phyloP scores from a whole-genome alignment of 2,888 invertebrate species.

The Timema cristinae region DNA sequence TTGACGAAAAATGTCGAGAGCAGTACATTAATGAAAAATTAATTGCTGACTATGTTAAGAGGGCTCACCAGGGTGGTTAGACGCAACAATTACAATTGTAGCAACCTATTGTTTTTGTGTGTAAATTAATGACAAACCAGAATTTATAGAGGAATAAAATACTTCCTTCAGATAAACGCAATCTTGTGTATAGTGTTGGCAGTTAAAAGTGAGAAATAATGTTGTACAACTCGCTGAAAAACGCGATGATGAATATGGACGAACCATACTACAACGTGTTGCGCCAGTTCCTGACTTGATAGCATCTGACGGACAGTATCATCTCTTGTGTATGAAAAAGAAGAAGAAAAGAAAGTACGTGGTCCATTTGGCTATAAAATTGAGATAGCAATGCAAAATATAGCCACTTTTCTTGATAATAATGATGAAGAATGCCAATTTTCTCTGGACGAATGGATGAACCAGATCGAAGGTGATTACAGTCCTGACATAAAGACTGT shows the following conservation, averaged over 20 bases:
- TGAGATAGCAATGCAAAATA: constrained; percentile 13
- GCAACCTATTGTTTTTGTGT: not conserved
- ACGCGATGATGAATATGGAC: constrained; percentile 20
- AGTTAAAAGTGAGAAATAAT: constrained; percentile 6
- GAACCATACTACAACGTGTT: constrained; percentile 16
- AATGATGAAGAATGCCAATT: constrained; percentile 21
- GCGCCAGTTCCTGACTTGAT: constrained; percentile 10
- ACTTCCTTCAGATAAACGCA: not conserved
- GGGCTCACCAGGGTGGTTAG: not conserved
- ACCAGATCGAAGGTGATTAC: constrained; percentile 13
- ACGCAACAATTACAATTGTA: not conserved
- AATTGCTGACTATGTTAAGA: not conserved
- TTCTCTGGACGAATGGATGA: constrained; percentile 18
- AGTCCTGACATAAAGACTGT: constrained; percentile 11
- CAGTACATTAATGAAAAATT: not conserved
- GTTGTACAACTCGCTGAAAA: constrained; percentile 18
- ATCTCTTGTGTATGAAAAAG: constrained; percentile 5
- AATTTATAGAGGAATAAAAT: constrained; percentile 15
- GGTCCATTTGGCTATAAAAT: constrained; percentile 10
- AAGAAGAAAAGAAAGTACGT: constrained; percentile 9
- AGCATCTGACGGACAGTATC: constrained; percentile 10
- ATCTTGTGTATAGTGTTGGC: constrained; percentile 14
- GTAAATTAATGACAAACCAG: not conserved
- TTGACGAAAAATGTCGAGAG: not conserved
- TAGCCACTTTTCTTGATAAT: constrained; percentile 16